Conservation (phyloP, 92 coral and sea anemone genomes). For the Porites rus region DNA sequence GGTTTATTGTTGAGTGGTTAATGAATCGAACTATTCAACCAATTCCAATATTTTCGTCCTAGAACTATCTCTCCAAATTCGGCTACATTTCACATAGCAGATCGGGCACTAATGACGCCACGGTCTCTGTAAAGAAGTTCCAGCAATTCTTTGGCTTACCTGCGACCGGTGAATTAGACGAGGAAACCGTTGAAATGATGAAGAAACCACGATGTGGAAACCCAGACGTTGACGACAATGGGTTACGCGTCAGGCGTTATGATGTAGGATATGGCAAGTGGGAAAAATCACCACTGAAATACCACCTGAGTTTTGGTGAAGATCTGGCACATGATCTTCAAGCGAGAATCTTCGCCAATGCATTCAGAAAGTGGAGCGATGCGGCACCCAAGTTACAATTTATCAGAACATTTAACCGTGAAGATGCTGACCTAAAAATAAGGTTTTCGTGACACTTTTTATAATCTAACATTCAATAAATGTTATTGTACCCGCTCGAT, state of each 20-base stretch:
- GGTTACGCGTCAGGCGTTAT: background rate
- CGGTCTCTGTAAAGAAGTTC: constrained; percentile 53
- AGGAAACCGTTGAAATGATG: constrained; percentile 67
- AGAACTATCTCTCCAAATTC: constrained; percentile 34
- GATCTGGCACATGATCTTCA: constrained; percentile 35
- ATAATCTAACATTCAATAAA: background rate
- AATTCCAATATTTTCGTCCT: background rate
- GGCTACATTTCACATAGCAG: constrained; percentile 49
- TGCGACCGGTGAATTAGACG: constrained; percentile 66
- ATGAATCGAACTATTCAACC: no score
- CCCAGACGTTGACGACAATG: constrained; percentile 50
- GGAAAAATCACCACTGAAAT: constrained; percentile 48
- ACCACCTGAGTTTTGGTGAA: constrained; percentile 50
- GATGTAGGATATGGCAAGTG: constrained; percentile 28
- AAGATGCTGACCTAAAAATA: constrained; percentile 57
- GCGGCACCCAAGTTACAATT: constrained; percentile 64
- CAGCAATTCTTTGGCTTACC: constrained; percentile 67
- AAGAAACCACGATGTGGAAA: constrained; percentile 72
- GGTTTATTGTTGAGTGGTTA: no score
- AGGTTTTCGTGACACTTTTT: constrained; percentile 5
- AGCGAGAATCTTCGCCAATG: constrained; percentile 32
- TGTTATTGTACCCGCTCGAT: no score
- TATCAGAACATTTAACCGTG: constrained; percentile 40
- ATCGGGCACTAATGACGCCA: constrained; percentile 60
- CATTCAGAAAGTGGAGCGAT: constrained; percentile 60